Conservation (phyloP, 2,113 vertebrate species). For the Cavia porcellus region DNA sequence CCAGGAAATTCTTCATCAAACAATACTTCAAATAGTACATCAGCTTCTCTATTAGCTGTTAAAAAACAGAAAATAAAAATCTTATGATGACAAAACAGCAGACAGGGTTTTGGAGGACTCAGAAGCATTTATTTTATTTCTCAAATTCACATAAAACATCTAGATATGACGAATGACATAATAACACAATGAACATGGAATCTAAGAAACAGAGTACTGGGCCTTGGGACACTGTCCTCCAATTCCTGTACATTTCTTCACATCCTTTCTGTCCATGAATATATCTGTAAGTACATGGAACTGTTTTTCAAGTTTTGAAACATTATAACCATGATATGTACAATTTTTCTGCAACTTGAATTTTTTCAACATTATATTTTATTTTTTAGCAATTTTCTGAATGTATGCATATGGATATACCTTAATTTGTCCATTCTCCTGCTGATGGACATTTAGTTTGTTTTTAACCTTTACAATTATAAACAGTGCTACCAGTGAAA, state of each 20-base stretch:
- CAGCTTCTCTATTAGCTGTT: conserved; percentile 95
- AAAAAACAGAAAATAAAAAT: conserved; percentile 55
- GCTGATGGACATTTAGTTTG: not conserved
- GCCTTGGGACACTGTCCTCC: not conserved
- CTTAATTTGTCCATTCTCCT: not conserved
- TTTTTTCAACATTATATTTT: not conserved
- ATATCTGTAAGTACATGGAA: not conserved
- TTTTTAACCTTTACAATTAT: conserved; percentile 28
- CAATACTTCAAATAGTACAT: conserved; percentile 97
- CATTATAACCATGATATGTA: not conserved
- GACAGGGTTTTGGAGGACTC: not conserved
- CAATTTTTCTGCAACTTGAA: not conserved
- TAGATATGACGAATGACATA: not conserved
- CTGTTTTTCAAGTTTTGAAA: conserved; percentile 21
- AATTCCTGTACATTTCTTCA: not conserved
- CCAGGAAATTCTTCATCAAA: conserved; percentile 99
- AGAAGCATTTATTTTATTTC: conserved; percentile 35
- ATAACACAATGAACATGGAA: not conserved
- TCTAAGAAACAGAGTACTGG: not conserved
- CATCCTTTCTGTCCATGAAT: not conserved
- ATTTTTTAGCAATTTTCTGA: not conserved
- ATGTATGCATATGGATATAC: not conserved
- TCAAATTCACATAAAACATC: not conserved
- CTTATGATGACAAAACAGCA: not conserved
- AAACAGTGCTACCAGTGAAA: not conserved